These are phyloP conservation scores for Eufriesea mexicana DNA, from an alignment of 1,140 invertebrate genomes.

Conservation along the genomic window DNA sequence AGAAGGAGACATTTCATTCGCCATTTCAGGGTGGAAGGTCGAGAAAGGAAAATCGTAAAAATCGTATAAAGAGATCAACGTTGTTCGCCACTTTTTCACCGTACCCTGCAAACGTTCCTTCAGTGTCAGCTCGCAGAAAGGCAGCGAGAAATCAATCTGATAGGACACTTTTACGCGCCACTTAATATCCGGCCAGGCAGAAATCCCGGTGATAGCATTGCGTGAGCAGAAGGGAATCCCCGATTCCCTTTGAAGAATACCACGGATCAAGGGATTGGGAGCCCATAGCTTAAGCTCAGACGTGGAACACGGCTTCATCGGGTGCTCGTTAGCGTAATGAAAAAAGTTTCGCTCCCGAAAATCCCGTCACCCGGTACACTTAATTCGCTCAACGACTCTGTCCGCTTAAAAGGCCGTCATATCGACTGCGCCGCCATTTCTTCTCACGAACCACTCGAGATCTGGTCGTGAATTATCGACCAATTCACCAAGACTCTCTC, in stretches of 20 bases:
- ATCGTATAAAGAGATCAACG: too few species aligned
- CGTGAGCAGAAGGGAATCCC: background rate
- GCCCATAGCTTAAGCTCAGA: background rate
- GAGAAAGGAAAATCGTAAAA: too few species aligned
- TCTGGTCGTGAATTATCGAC: conserved; percentile 3
- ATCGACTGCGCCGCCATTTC: background rate
- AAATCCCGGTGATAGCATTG: too few species aligned
- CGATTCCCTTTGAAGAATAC: background rate
- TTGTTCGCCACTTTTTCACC: too few species aligned
- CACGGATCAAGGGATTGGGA: background rate
- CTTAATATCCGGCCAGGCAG: too few species aligned
- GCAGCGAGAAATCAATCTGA: too few species aligned
- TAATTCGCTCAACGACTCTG: background rate
- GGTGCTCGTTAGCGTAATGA: background rate
- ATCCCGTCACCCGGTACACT: conserved; percentile 1
- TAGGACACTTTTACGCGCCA: too few species aligned
- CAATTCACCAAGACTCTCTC: background rate
- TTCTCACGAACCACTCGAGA: background rate
- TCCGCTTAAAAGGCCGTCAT: background rate
- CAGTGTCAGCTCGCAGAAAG: too few species aligned
- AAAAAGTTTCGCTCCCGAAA: background rate
- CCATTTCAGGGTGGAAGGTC: too few species aligned
- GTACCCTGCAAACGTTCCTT: too few species aligned
- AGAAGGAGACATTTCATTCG: too few species aligned
- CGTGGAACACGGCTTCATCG: background rate